Evolutionary conservation across 2,888 invertebrate species (phyloP), one percentile per base, ranked within the genome.

Genomic region (Limenitis camilla): DNA sequence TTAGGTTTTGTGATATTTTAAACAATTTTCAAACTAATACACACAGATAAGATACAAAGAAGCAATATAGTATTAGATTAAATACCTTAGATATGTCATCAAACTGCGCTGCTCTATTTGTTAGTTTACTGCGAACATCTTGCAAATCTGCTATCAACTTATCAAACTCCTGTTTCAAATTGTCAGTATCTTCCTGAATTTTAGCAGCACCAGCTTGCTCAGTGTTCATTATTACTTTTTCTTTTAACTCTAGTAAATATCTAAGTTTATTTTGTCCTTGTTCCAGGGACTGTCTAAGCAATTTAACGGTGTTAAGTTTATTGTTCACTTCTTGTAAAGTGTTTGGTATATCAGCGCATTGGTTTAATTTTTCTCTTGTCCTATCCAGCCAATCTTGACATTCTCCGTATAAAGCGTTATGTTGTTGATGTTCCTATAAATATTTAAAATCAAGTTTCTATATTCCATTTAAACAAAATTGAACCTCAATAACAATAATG

Each of bases 361-460:
- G 92, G 60, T 91, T 91, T 0, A 98, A 89, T 68, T 96, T 96
- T 61, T 96, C 96, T 35, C 95, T 90, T 0, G 96, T 96, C 55
- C 95, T 91, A 64, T 96, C 95, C 29, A 98, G 92, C 96, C 97
- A 97, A 67, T 96, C 95, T 70, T 95, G 94, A 67, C 97, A 97
- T 79, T 97, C 97, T 74, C 96, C 94, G 66, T 95, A 95, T n/a
- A 96, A 86, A 6, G 95, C 93, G 63, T 94, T 95, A 73, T 97
- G 97, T 76, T 96, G 96, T 76, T 96, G 96, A 75, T 98, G 98
- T 83, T 98, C 97, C 89, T 92, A 65, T 63, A 56, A n/a, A 49
- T 39, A 19, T n/a, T 27, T 36, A 29, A 38, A 31, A 9, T 32
- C 3, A 10, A 39, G 40, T 3, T 10, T 9, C 33, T 9, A 29